Conservation (phyloP, 2,113 vertebrate genomes). For the Myrmecophaga tridactyla region DNA sequence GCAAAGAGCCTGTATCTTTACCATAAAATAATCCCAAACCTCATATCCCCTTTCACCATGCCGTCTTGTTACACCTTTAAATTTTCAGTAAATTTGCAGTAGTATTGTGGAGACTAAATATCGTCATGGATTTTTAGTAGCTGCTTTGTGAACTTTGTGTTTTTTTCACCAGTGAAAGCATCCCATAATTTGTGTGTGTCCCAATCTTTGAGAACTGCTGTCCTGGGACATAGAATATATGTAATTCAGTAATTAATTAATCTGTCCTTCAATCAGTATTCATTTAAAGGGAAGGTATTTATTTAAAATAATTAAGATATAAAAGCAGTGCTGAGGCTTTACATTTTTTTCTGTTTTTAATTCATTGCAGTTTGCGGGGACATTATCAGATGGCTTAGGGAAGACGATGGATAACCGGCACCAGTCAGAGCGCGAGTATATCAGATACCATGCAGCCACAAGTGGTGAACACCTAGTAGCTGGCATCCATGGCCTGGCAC, state of each 20-base stretch:
- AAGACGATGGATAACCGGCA: conserved; percentile 99
- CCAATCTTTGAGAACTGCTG: not conserved
- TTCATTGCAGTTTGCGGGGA: conserved; percentile 92
- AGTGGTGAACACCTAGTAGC: conserved; percentile 97
- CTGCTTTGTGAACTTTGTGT: not conserved
- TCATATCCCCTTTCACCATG: not conserved
- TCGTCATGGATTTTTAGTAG: not conserved
- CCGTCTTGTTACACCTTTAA: not conserved
- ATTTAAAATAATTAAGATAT: conserved; percentile 24
- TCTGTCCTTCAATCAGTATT: not conserved
- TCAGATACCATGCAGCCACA: conserved; percentile 96
- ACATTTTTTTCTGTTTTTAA: not conserved
- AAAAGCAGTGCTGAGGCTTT: not conserved
- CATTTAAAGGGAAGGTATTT: not conserved
- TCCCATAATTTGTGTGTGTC: not conserved
- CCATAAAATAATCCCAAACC: not conserved
- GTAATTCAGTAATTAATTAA: not conserved
- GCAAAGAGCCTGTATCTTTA: not conserved
- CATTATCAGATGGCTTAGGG: conserved; percentile 94
- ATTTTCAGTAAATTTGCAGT: not conserved
- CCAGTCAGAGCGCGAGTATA: conserved; percentile 95
- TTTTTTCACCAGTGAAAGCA: not conserved
- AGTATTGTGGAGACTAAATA: not conserved
- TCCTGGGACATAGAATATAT: not conserved
- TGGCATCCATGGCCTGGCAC: conserved; percentile 96